Evolutionary conservation across 2,797 vertebrate species (phyloP), one percentile per base, ranked within the genome.

Genomic region (Spinus pinus): DNA sequence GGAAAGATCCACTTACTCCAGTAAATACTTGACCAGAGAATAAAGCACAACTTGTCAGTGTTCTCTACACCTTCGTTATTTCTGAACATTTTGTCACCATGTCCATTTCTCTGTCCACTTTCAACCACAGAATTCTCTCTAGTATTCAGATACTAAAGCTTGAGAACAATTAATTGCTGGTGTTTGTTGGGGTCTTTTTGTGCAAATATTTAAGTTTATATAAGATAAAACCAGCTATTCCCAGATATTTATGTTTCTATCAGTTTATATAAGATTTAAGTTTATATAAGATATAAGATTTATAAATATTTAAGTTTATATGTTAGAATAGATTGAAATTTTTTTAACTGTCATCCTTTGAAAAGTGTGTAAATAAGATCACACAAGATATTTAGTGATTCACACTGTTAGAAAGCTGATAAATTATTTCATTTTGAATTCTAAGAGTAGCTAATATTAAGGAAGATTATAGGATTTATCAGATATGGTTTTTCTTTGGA

Each of bases 361-460:
- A 64, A 77, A 92, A 85, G 28, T 64, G 19, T 37, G 22, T 64
- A 82, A 82, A 85, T 39, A 82, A 49, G 49, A 60, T 77, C 44
- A 80, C 22, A 65, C 21, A 65, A 84, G 13, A 23, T 79, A 74
- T 22, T 62, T 70, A 18, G 6, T 41, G 33, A 89, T 82, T 77
- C 31, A 33, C 17, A 46, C 4, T 37, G 7, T 70, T 77, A 57
- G 56, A 41, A 91, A 11, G n/a, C 39, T 83, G 57, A 80, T 77
- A 73, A 87, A 93, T 73, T n/a, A 42, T 60, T 96, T 60, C 1
- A 53, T 85, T 93, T 94, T 53, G 57, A 89, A 78, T 74, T 84
- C n/a, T 27, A 87, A 64, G 22, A 60, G 12, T 30, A 67, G 24
- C 6, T 81, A 58, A 42, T 86, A 54, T 44, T 71, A 71, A 80